Evolutionary conservation across 2,797 vertebrate genomes (phyloP), one percentile per base, ranked within the genome.

Genomic region (Sitta carolinensis): DNA sequence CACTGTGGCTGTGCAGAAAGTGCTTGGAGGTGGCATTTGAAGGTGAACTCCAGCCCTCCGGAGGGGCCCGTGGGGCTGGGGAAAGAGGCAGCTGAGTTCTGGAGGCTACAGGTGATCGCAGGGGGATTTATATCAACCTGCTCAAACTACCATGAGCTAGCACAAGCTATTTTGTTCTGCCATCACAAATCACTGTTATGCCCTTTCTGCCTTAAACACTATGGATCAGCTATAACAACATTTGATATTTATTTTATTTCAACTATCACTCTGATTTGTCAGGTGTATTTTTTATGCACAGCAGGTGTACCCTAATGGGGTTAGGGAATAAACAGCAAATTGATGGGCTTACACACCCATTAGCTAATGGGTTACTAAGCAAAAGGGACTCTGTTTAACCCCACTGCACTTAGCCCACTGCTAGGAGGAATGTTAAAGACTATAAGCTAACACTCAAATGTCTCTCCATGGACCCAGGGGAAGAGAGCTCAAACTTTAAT

Each of bases 291-390:
- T 96, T 97, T 97, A 94, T 52, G 81, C 97, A 97, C 97, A 98
- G 98, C 97, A 97, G 98, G 98, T 98, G 97, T 97, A 97, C 94
- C 92, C 96, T 97, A 96, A 97, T 94, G 96, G 96, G 89, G 91
- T 97, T 97, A 97, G 96, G 92, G 96, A 97, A 97, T 97, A 98
- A 98, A 97, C 96, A 98, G 97, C 98, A 98, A 98, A 95, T 96
- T 98, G 98, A 98, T 94, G 94, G 97, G 97, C 97, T 97, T 98
- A 98, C 97, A 97, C 97, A 97, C 98, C 98, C 98, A 99, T 99
- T 98, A 99, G 98, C 99, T 99, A 99, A 99, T 99, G 98, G 98
- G 98, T 98, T 98, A 97, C 97, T 95, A 97, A 98, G 98, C 95
- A 97, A 98, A 97, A 97, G 96, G 90, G 97, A 97, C 97, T 97